phyloP scores from a whole-genome alignment of 2,113 vertebrate species.

The Misgurnus anguillicaudatus region DNA sequence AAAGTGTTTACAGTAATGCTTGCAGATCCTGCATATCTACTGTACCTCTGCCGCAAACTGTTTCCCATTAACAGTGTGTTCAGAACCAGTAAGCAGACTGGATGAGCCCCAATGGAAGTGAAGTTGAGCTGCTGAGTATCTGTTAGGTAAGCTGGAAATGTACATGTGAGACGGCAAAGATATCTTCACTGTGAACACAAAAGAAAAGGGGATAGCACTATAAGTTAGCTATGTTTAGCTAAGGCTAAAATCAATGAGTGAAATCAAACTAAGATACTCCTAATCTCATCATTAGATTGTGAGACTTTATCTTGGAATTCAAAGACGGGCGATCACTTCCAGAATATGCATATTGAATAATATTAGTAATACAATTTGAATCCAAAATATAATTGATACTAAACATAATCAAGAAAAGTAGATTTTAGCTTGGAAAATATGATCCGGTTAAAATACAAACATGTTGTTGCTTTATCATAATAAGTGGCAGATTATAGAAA shows the following conservation, averaged over 20 bases:
- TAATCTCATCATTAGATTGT: no score
- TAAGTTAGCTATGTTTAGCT: neutral
- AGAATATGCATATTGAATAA: neutral
- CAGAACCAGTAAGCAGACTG: slow-evolving; percentile 78
- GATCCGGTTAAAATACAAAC: slow-evolving; percentile 37
- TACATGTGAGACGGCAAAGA: slow-evolving; percentile 80
- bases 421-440: neutral
- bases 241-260: no score
- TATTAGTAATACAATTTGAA: slow-evolving; percentile 2
- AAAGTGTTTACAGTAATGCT: neutral
- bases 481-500: slow-evolving; percentile 68
- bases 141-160: slow-evolving; percentile 78
- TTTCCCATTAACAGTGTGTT: slow-evolving; percentile 83
- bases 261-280: no score
- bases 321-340: no score
- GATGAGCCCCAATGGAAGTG: slow-evolving; percentile 93
- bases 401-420: slow-evolving; percentile 8
- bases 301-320: no score
- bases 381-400: slow-evolving; percentile 12
- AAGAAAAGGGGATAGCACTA: slow-evolving; percentile 23
- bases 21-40: neutral
- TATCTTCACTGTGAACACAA: slow-evolving; percentile 80
- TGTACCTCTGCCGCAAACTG: slow-evolving; percentile 91
- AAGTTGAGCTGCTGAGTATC: slow-evolving; percentile 85
- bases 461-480: slow-evolving; percentile 60